Evolutionary conservation across 1,140 invertebrate species (phyloP).

Genomic region (Leguminivora glycinivorella): DNA sequence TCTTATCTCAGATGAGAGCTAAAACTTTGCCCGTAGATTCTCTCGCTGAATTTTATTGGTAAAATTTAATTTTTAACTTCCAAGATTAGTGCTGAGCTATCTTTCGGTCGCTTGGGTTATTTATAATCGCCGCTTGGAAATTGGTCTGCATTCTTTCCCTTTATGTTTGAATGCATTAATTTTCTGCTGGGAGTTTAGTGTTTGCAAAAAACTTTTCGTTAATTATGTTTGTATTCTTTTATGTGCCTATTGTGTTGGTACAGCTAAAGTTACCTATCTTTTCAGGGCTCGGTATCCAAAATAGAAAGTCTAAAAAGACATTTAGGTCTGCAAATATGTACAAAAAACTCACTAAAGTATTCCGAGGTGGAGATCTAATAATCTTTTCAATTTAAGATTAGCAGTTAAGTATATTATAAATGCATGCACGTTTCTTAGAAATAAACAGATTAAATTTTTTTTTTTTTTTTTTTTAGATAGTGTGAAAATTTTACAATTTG

Average conservation of each 20-base stretch:
- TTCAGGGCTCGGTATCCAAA: no score
- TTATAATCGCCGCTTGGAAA: slow-evolving; percentile 20
- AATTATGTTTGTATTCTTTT: background rate
- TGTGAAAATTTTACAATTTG: no score
- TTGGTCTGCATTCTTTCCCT: slow-evolving; percentile 2
- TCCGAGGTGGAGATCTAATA: no score
- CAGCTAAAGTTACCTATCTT: no score
- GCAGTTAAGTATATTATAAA: no score
- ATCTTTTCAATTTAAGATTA: no score
- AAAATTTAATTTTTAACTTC: slow-evolving; percentile 56
- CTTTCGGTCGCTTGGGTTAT: slow-evolving; percentile 14
- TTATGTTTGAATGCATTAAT: slow-evolving; percentile 7
- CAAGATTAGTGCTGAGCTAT: slow-evolving; percentile 23
- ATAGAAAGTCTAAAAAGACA: no score
- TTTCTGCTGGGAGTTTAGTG: background rate
- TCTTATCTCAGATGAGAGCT: slow-evolving; percentile 64
- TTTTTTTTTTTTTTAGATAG: no score
- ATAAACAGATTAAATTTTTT: no score
- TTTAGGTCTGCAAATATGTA: no score
- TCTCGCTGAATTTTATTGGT: slow-evolving; percentile 59
- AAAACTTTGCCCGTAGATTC: slow-evolving; percentile 59
- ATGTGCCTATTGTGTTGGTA: background rate
- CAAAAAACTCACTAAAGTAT: no score
- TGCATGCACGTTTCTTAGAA: no score
- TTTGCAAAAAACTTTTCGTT: background rate